Evolutionary conservation across 2,113 vertebrate species (phyloP).

Genomic region (Leptocoma aspasia): DNA sequence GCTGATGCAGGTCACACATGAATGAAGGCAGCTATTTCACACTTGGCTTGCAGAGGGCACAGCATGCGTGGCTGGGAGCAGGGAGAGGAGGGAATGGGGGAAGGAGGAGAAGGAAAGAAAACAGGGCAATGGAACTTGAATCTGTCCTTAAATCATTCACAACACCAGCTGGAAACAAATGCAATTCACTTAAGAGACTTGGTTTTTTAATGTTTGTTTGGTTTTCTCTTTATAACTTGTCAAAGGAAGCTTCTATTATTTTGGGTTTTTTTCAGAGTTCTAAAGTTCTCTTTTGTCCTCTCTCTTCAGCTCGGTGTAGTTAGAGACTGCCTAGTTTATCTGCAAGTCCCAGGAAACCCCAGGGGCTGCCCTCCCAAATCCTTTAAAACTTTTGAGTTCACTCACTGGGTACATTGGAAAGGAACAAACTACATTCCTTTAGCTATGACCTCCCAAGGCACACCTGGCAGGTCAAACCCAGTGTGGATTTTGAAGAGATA

Average conservation of each 20-base stretch:
- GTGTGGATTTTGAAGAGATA: neutral
- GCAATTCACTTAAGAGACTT: neutral
- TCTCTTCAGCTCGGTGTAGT: neutral
- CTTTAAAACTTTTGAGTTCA: neutral
- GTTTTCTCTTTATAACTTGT: neutral
- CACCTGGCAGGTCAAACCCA: neutral
- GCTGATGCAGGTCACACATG: slow-evolving; percentile 1
- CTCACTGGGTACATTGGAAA: neutral
- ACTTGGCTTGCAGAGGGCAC: slow-evolving; percentile 23
- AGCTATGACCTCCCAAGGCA: neutral
- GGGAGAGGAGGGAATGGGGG: neutral
- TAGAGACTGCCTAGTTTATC: neutral
- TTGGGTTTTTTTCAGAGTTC: neutral
- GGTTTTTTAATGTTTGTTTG: neutral
- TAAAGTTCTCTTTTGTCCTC: neutral
- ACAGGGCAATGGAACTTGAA: neutral
- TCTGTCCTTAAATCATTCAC: neutral
- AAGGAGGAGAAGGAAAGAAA: neutral
- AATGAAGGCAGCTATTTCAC: slow-evolving; percentile 45
- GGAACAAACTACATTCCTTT: neutral
- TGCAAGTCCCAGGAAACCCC: neutral
- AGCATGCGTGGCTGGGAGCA: accelerated
- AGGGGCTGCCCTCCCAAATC: neutral
- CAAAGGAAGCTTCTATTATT: neutral
- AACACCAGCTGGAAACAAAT: neutral